A percentile compares a stretch with the other conserved stretches of the same genome.
These are phyloP conservation scores for Riptortus pedestris DNA, from an alignment of 1,140 invertebrate genomes.

Conservation along the genomic window DNA sequence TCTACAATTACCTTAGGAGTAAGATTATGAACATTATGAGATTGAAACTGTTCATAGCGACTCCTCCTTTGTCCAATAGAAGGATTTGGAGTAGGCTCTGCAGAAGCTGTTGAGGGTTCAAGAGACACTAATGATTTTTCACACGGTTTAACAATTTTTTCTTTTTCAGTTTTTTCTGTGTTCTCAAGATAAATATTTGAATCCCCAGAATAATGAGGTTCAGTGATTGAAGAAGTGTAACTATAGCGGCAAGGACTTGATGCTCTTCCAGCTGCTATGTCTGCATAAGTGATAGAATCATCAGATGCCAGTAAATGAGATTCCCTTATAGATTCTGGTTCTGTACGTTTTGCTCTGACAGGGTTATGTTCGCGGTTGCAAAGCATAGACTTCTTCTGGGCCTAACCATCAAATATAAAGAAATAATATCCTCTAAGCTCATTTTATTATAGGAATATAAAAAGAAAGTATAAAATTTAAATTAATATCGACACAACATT, in stretches of 20 bases:
- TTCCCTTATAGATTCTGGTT: background rate
- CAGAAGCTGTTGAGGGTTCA: background rate
- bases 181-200: background rate
- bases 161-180: background rate
- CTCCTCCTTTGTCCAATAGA: background rate
- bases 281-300: conserved; percentile 40
- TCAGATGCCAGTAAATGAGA: background rate
- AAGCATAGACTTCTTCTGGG: conserved; percentile 3
- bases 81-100: background rate
- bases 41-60: background rate
- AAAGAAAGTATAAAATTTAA: conserved; percentile 9
- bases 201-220: background rate
- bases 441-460: conserved; percentile 6
- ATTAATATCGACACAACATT: conserved; percentile 6
- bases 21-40: too few relatives aligned
- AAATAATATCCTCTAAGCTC: conserved; percentile 14
- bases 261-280: conserved; percentile 43
- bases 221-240: background rate
- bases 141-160: background rate
- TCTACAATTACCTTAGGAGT: too few relatives aligned
- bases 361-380: background rate
- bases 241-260: conserved; percentile 32
- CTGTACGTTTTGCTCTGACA: background rate
- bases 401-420: conserved; percentile 14
- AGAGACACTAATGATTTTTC: too few relatives aligned